Base-by-base conservation (phyloP, 1,140 invertebrate genomes). In the Anthonomus grandis region DNA sequence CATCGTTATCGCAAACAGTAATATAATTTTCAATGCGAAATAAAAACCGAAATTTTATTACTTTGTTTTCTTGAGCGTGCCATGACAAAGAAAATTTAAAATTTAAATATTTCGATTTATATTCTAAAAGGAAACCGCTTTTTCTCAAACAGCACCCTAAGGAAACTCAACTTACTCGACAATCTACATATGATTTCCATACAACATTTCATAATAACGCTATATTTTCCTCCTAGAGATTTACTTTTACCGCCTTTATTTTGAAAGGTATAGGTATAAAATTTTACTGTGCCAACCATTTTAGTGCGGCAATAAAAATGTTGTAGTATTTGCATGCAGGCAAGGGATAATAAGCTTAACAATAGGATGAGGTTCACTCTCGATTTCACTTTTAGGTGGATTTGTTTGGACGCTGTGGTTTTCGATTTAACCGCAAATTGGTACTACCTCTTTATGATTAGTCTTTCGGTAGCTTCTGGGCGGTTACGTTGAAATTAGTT, bases 381-480 rank as follows among this genome's bases (percentile, higher is more conserved):
- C 55, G 63, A 59, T 69, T 69, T 69, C 67, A 69, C 67, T 69
- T 69, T 69, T 66, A 63, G 64, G 64, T 65, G 62, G 59, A 46
- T 27, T 42, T 39, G 22, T 38, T 12, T 44, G 21, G 13, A 56
- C 62, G 54, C 65, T 65, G 65, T 47, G 64, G 68, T 70, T 61
- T 50, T 64, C n/a, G 27, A 24, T 57, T 38, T 34, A 64, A 66
- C 66, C 64, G 24, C 64, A 67, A 63, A 31, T 49, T 46, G 47
- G 19, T 12, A 31, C 47, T 45, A 31, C 24, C 22, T 22, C 41
- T 12, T 24, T 45, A n/a, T n/a, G 10, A 45, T 45, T n/a, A n/a
- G n/a, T 52, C 18, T 15, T 27, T 55, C 23, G 37, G 36, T 55
- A 60, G 54, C 57, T 52, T 63, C 45, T 52, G 64, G 50, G 39